Base-by-base conservation (phyloP, 2,797 vertebrate species). In the Chloroceryle inda region DNA sequence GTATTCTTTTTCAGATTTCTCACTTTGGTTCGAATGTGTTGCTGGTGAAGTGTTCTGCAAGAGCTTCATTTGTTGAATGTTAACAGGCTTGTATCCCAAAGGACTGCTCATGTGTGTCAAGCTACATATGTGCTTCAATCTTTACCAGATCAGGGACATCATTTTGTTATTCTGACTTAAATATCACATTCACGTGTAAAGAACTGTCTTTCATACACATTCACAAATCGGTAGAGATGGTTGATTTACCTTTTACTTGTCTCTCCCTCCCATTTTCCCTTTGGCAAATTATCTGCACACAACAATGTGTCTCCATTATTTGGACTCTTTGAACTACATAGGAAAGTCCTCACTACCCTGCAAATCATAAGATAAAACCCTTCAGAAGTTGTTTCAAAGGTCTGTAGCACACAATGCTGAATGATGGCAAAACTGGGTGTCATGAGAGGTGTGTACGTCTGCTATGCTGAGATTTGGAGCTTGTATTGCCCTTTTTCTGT, bases 1-100 rank as follows among this genome's bases (percentile, higher is more conserved):
- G 92, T 96, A 97, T 94, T 73, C 62, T 94, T 86, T 89, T 92
- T 79, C 92, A 92, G 50, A 93, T 69, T 94, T 88, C 76, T 91
- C 72, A 69, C 2, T 86, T 95, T 94, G 23, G 26, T 82, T 94
- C 78, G 59, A 84, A 91, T 94, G 67, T 35, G 42, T 73, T 79
- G 69, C 4, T 15, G 52, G 19, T 71, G 88, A 92, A 79, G 42
- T 75, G 63, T 88, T 94, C 29, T 86, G 59, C 40, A 55, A 67
- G 50, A 76, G 42, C 33, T 78, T 88, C 31, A 10, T 92, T 89
- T 79, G 47, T 86, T 59, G 82, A 81, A 86, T 78, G 55, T 45
- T 95, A 88, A 90, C 76, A 84, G 76, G 13, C 29, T 81, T 9
- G 3, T 26, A 13, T 58, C 73, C 69, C 56, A 14, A 64, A 85